Conservation (phyloP, 1,140 invertebrate species). For the Lasioglossum baleicum region DNA sequence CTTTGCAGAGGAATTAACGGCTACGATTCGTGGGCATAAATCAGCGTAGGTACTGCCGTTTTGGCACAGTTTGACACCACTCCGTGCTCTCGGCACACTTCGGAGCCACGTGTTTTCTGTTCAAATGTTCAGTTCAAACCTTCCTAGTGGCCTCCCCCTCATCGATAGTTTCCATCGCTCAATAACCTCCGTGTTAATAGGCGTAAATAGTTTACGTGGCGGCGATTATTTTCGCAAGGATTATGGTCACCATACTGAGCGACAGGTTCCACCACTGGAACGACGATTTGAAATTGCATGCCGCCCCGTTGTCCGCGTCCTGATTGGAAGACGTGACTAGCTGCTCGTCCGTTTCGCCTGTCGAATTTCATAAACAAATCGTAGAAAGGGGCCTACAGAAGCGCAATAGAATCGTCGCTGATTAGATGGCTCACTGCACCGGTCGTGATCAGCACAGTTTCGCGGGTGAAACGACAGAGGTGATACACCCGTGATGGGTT, state of each 20-base stretch:
- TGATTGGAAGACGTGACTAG: constrained; percentile 73
- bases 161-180: constrained; percentile 6
- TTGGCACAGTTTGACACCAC: constrained; percentile 30
- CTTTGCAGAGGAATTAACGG: background rate
- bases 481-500: background rate
- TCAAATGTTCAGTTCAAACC: constrained; percentile 19
- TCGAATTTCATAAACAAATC: constrained; percentile 48
- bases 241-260: constrained; percentile 53
- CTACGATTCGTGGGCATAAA: background rate
- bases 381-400: constrained; percentile 21
- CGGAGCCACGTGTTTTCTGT: constrained; percentile 1
- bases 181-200: background rate
- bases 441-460: constrained; percentile 10
- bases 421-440: constrained; percentile 31
- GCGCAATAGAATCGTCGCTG: constrained; percentile 14
- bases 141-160: background rate
- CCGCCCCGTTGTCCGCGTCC: constrained; percentile 54
- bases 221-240: constrained; percentile 64
- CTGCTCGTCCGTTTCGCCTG: constrained; percentile 74
- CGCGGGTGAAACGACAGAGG: constrained; percentile 28
- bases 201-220: constrained; percentile 57
- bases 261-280: constrained; percentile 55
- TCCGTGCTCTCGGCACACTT: background rate
- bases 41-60: constrained; percentile 19
- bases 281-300: constrained; percentile 6